These are phyloP conservation scores for Luperina nickerlii DNA, from an alignment of 2,888 invertebrate genomes.

Conservation along the genomic window DNA sequence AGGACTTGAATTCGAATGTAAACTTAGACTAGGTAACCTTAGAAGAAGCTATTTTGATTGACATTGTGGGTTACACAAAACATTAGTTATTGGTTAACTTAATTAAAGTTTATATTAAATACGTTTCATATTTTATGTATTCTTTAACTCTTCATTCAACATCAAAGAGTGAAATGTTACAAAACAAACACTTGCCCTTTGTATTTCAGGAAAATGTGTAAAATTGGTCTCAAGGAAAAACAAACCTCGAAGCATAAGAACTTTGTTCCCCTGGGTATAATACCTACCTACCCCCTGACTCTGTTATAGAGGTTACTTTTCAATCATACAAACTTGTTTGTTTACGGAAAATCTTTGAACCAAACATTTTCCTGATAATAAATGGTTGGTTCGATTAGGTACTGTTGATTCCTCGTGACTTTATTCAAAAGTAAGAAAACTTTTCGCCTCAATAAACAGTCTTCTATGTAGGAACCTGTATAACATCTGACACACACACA, in stretches of 20 bases:
- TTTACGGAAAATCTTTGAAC: conserved; percentile 4
- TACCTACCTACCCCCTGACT: conserved; percentile 44
- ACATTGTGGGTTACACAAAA: neutral
- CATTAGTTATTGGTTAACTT: neutral
- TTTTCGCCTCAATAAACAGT: neutral
- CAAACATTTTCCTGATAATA: neutral
- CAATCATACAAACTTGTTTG: conserved; percentile 48
- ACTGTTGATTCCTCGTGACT: neutral
- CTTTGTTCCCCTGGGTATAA: conserved; percentile 48
- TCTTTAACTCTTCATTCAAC: neutral
- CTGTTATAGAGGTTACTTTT: conserved; percentile 46
- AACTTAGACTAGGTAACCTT: neutral
- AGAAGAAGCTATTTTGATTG: neutral
- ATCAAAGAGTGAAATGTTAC: neutral
- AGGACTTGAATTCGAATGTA: neutral
- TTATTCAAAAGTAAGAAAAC: neutral
- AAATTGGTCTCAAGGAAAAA: conserved; percentile 30
- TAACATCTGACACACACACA: no score
- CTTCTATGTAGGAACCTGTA: neutral
- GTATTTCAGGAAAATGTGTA: conserved; percentile 27
- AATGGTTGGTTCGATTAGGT: neutral
- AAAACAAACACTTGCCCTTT: neutral
- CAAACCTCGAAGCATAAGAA: conserved; percentile 40
- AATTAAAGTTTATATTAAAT: neutral
- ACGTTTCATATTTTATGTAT: no score